A percentile compares a stretch with the other conserved stretches of the same genome.
Evolutionary conservation across 2,113 vertebrate genomes (phyloP).

Genomic region (Syngnathus scovelli): DNA sequence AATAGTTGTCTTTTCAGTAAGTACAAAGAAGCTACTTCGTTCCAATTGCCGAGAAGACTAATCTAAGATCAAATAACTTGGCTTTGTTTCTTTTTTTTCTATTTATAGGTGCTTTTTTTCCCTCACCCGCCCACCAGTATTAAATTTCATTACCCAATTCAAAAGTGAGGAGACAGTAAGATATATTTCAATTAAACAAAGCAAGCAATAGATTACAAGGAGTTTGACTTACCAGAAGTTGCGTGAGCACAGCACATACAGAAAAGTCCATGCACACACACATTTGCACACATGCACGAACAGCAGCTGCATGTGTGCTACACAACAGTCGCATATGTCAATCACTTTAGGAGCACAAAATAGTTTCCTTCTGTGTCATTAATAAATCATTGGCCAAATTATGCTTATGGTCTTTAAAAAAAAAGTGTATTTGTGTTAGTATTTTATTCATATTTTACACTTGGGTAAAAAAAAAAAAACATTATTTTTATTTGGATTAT

Average conservation of each 20-base stretch:
- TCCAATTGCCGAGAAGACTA: no score
- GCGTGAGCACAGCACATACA: conserved; percentile 12
- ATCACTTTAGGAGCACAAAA: not conserved
- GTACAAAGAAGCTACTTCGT: no score
- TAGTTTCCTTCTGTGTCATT: not conserved
- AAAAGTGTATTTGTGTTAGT: not conserved
- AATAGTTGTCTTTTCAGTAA: not conserved
- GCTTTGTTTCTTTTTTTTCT: conserved; percentile 5
- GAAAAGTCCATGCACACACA: conserved; percentile 27
- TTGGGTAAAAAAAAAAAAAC: not conserved
- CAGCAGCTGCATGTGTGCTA: conserved; percentile 45
- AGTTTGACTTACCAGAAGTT: conserved; percentile 46
- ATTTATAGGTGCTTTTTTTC: conserved; percentile 12
- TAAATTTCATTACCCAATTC: conserved; percentile 4
- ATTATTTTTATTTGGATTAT: no score
- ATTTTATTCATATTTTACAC: not conserved
- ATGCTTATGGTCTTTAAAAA: not conserved
- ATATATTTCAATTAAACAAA: not conserved
- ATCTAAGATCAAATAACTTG: no score
- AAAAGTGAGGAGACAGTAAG: not conserved
- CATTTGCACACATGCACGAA: conserved; percentile 10
- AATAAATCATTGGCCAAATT: not conserved
- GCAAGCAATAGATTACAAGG: conserved; percentile 2
- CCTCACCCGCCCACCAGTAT: not conserved
- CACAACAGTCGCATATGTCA: conserved; percentile 3